phyloP scores from a whole-genome alignment of 2,888 invertebrate species.

The Piscicola geometra region DNA sequence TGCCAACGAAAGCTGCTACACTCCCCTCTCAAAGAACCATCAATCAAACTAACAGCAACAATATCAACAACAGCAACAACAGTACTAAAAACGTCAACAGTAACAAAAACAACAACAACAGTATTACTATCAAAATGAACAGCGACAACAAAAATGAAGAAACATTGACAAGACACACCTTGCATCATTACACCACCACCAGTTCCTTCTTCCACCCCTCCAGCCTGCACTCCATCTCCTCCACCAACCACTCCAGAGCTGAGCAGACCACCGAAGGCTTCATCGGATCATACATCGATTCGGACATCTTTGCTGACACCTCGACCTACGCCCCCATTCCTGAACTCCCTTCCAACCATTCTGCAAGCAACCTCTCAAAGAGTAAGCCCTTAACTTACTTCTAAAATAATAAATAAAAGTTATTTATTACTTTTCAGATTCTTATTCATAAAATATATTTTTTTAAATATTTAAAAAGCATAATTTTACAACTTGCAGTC shows the following conservation, averaged over 20 bases:
- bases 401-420: too few relatives aligned
- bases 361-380: not conserved
- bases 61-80: not conserved
- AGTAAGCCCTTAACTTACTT: too few relatives aligned
- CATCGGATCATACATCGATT: not conserved
- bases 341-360: not conserved
- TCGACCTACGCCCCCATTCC: not conserved
- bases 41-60: not conserved
- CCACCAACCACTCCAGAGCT: not conserved
- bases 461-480: too few relatives aligned
- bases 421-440: too few relatives aligned
- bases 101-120: not conserved
- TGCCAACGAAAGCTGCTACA: too few relatives aligned
- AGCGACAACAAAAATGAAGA: not conserved
- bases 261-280: not conserved
- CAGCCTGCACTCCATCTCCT: not conserved
- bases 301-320: not conserved
- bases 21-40: too few relatives aligned
- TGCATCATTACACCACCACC: not conserved
- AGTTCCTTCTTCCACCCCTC: not conserved
- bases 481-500: not conserved
- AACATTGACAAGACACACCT: not conserved
- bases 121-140: too few relatives aligned
- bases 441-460: not conserved
- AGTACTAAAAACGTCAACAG: not conserved